Base-by-base conservation (phyloP, 2,888 invertebrate genomes). In the Tiphia femorata region DNA sequence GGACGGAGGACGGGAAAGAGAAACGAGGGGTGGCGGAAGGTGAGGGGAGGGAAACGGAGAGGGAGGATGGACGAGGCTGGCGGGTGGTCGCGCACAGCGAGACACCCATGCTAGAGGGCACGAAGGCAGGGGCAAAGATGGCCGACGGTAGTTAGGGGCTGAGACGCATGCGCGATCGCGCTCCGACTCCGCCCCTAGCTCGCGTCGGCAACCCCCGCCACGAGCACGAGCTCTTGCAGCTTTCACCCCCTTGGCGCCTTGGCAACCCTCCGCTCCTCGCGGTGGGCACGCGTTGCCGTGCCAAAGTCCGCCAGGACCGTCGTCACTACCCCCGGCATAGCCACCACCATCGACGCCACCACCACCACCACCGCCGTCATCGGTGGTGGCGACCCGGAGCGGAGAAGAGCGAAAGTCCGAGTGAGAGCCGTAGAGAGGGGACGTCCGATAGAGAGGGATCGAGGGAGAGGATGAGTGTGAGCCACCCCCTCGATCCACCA, bases 51-150 rank as follows among this genome's bases (percentile, higher is more conserved):
- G 37, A 49, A 61, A 52, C 30, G 37, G 52, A 20, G 33, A 21
- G 27, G 47, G 27, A 7, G 38, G 41, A 67, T 64, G 73, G 67
- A 64, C 33, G 14, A 33, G 55, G 62, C 62, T 54, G 62, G 51
- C 60, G 74, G 76, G 77, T 76, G 78, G 77, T 75, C 77, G 79
- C 72, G 77, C 77, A 71, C 75, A 74, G 74, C 67, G 76, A n/a
- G n/a, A 62, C 70, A 76, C 72, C 73, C 74, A 73, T 69, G 67
- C 70, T 67, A 67, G 52, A 14, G 20, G 67, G 12, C 69, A 61
- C 62, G 66, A 69, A 57, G 56, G 71, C 68, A 65, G 67, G 62
- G 67, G 64, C 59, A 67, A 80, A 80, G 79, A 80, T 80, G 80
- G 80, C 80, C 78, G 80, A 70, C 72, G 37, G 19, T 8, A 58